Evolutionary conservation across 2,888 invertebrate species (phyloP).

Genomic region (Himalopsyche japonica): DNA sequence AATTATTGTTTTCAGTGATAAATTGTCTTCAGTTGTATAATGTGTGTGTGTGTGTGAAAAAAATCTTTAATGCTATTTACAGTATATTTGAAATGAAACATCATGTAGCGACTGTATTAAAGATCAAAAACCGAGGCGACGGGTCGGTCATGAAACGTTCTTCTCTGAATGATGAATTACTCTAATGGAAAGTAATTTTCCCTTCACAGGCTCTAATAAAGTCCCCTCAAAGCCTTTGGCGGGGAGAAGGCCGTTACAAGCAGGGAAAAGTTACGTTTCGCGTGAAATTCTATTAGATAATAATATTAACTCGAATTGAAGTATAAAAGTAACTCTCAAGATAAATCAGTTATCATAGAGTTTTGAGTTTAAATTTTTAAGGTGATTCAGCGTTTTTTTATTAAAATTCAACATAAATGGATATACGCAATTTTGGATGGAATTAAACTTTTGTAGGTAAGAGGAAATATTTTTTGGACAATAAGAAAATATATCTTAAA

Average conservation of each 20-base stretch:
- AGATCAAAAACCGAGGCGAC: neutral
- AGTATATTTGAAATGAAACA: neutral
- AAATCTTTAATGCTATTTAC: too few species aligned
- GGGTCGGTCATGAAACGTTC: neutral
- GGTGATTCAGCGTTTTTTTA: neutral
- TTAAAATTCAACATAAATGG: too few species aligned
- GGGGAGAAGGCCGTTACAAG: neutral
- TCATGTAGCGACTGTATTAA: neutral
- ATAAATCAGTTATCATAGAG: neutral
- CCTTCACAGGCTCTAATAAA: neutral
- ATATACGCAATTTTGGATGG: too few species aligned
- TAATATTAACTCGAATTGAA: conserved; percentile 1
- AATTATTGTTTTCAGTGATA: too few species aligned
- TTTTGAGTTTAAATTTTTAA: neutral
- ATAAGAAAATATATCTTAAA: too few species aligned
- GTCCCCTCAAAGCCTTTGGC: neutral
- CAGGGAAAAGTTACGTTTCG: neutral
- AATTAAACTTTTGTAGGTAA: too few species aligned
- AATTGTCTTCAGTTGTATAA: too few species aligned
- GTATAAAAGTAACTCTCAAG: neutral
- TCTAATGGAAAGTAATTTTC: conserved; percentile 10
- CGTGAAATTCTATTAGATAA: conserved; percentile 1
- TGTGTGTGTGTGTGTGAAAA: too few species aligned
- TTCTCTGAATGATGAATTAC: conserved; percentile 5
- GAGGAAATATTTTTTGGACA: too few species aligned